A percentile compares a stretch with the other conserved stretches of the same genome.
Conservation (phyloP, 2,888 invertebrate genomes). For the Micoletzkya japonica region DNA sequence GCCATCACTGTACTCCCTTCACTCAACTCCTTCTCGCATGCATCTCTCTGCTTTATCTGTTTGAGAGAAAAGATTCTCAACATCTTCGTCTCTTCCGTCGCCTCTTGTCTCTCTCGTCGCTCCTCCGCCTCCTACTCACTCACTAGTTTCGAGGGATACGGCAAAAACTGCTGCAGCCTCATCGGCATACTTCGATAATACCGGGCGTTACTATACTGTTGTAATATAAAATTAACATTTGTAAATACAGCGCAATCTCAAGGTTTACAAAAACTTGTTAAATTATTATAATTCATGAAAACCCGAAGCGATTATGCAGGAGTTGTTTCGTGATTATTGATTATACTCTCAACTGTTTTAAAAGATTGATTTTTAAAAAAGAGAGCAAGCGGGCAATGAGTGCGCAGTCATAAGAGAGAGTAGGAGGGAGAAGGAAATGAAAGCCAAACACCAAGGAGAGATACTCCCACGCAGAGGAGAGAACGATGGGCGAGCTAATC, state of each 20-base stretch:
- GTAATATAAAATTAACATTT: no score
- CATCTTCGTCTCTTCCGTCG: constrained; percentile 8
- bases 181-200: no score
- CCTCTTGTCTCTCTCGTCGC: constrained; percentile 2
- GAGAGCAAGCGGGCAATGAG: constrained; percentile 23
- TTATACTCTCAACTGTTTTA: constrained; percentile 30
- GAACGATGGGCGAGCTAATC: no score
- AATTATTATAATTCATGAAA: no score
- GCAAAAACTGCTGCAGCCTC: constrained; percentile 27
- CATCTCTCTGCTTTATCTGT: constrained; percentile 14
- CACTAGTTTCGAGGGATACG: constrained; percentile 3
- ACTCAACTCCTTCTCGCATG: not conserved
- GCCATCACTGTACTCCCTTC: constrained; percentile 12
- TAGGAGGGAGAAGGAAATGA: not conserved
- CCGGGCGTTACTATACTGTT: no score
- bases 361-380: constrained; percentile 31
- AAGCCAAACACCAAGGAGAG: not conserved
- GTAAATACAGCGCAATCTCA: no score
- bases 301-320: no score
- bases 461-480: no score
- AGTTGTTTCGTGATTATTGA: no score
- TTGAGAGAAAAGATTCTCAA: constrained; percentile 15
- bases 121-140: constrained; percentile 1
- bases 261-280: no score
- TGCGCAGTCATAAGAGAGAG: not conserved